phyloP scores from a whole-genome alignment of 37 sponge, comb jelly and placozoan genomes.

The Halichondria panicea region DNA sequence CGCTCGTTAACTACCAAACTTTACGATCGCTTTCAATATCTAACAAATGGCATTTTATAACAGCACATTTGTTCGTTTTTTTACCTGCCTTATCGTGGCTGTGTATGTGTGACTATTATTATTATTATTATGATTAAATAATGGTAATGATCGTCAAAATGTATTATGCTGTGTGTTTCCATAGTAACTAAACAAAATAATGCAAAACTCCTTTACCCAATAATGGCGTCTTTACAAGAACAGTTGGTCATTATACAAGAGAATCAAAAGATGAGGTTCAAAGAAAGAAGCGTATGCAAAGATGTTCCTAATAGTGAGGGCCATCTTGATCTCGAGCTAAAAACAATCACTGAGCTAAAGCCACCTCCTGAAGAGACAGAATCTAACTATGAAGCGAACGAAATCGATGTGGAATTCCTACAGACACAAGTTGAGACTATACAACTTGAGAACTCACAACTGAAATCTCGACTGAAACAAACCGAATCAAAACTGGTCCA shows the following conservation, averaged over 20 bases:
- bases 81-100: background rate
- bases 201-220: background rate
- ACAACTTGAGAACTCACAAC: constrained; percentile 1
- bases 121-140: too few relatives aligned
- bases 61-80: too few relatives aligned
- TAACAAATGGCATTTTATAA: constrained; percentile 92
- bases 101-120: constrained; percentile 2
- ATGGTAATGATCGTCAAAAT: background rate
- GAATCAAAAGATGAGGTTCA: constrained; percentile 13
- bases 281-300: background rate
- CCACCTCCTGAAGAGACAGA: background rate
- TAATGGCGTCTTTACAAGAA: constrained; percentile 1
- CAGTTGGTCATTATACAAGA: constrained; percentile 18
- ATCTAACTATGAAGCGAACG: background rate
- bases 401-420: background rate
- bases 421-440: background rate
- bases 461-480: background rate
- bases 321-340: background rate
- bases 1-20: constrained; percentile 90
- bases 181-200: background rate
- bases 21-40: constrained; percentile 94
- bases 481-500: background rate
- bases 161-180: background rate
- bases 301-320: background rate
- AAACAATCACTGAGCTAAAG: background rate